phyloP scores from a whole-genome alignment of 2,797 vertebrate species.

The Micrastur ruficollis region DNA sequence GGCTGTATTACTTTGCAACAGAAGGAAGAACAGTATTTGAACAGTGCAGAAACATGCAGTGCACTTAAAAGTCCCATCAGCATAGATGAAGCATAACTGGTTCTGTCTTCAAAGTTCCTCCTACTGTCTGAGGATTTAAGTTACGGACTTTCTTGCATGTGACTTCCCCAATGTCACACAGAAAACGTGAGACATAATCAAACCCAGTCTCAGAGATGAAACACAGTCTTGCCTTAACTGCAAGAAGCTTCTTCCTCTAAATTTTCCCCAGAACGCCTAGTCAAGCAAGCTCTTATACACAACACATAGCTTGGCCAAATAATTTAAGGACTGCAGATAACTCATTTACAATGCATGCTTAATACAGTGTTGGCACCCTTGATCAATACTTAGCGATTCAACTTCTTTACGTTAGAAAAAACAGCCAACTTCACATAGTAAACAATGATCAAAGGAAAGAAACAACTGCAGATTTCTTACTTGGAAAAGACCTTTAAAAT shows the following conservation, averaged over 20 bases:
- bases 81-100: not conserved
- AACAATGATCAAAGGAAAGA: not conserved
- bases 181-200: not conserved
- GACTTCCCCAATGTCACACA: not conserved
- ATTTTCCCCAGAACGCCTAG: not conserved
- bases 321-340: not conserved
- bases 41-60: not conserved
- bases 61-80: not conserved
- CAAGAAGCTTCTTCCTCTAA: not conserved
- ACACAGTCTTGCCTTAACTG: not conserved
- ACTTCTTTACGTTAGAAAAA: not conserved
- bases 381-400: not conserved
- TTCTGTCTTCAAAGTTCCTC: not conserved
- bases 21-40: not conserved
- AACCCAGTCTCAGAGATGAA: not conserved
- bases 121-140: not conserved
- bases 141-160: not conserved
- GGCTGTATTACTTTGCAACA: not conserved
- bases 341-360: not conserved
- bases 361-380: not conserved
- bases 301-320: not conserved
- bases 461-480: not conserved
- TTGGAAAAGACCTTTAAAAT: too few relatives aligned
- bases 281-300: not conserved
- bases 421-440: not conserved